Evolutionary conservation across 23 tunicate species (phyloP), one percentile per base, ranked within the genome.

Genomic region (Corella eumyota): DNA sequence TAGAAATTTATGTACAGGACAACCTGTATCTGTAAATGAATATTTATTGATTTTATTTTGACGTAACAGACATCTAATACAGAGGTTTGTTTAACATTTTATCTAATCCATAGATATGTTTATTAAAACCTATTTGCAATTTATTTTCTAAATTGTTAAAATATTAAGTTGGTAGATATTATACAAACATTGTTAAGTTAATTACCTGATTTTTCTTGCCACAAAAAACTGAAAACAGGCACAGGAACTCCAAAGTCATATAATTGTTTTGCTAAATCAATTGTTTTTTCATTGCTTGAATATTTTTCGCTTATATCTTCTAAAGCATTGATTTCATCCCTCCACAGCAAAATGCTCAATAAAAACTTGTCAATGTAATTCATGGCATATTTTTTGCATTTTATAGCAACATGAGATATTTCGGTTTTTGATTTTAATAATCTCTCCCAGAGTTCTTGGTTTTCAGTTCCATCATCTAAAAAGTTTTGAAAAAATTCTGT

Each of bases 361-460:
- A 68, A 20, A 9, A 75, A 47, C 67, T 75, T 75, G 63, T 70
- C 76, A 29, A 70, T 58, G 15, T n/a, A n/a, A n/a, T n/a, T n/a
- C n/a, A n/a, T n/a, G n/a, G n/a, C n/a, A n/a, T n/a, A n/a, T n/a
- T n/a, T n/a, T n/a, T n/a, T n/a, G n/a, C n/a, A n/a, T 3, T 32
- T 54, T 11, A 11, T 23, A 1, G 74, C 74, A 2, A 32, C 22
- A 19, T 32, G 17, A 4, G 62, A 50, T 4, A 68, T 31, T 22
- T 31, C 63, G 2, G 74, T 68, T 30, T 68, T 52, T 1, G 62
- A 44, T 13, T 34, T 19, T 2, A 48, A 28, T 1, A 68, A 25
- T 21, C 50, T 38, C 23, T 68, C 36, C 74, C 74, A 68, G 15
- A 68, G 30, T 63, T 50, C 55, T 31, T 36, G 45, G 26, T 55